phyloP scores from a whole-genome alignment of 2,113 vertebrate species.

The Cyprinodon variegatus region DNA sequence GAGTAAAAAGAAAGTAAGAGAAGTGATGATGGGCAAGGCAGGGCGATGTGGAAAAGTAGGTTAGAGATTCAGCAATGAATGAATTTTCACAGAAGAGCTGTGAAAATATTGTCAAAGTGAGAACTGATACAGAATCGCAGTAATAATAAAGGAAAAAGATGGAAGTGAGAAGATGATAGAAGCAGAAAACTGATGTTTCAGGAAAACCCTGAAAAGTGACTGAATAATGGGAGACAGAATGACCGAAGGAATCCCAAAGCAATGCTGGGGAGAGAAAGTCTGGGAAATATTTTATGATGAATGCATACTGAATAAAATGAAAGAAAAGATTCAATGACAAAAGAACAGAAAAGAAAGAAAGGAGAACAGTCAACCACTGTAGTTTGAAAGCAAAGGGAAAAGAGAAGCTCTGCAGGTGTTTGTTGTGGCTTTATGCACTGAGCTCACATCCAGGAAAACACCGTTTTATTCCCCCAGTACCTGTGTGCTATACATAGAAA shows the following conservation, averaged over 20 bases:
- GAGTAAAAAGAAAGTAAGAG: not conserved
- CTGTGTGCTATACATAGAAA: slow-evolving; percentile 31
- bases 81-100: too few species aligned
- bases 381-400: slow-evolving; percentile 9
- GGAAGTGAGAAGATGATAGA: slow-evolving; percentile 12
- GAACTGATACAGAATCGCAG: not conserved
- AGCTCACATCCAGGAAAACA: slow-evolving; percentile 23
- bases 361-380: not conserved
- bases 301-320: not conserved
- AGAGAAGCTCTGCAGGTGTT: slow-evolving; percentile 17
- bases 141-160: not conserved
- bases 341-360: not conserved
- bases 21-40: not conserved
- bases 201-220: not conserved
- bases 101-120: not conserved
- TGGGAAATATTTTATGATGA: slow-evolving; percentile 6
- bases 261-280: not conserved
- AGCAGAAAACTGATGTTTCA: not conserved
- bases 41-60: not conserved
- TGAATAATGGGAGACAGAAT: not conserved
- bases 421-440: slow-evolving; percentile 8
- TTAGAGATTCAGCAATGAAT: slow-evolving; percentile 3
- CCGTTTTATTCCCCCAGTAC: not conserved
- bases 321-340: not conserved
- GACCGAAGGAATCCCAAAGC: not conserved